A percentile compares a stretch with the other conserved stretches of the same genome.
These are phyloP conservation scores for Dissostichus mawsoni DNA, from an alignment of 2,113 vertebrate species.

Conservation along the genomic window DNA sequence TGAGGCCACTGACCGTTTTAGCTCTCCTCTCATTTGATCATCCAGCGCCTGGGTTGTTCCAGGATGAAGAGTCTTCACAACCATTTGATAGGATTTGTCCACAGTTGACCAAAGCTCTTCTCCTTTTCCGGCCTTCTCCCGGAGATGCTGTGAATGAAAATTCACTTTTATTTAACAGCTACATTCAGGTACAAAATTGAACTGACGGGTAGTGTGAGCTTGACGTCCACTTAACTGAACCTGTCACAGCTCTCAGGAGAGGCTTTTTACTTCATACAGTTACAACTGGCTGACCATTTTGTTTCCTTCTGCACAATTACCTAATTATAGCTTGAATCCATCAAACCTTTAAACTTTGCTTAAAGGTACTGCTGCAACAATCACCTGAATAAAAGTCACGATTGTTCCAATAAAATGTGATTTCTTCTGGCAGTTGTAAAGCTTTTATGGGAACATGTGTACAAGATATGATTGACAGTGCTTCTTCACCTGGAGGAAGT, in stretches of 20 bases:
- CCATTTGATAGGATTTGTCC: constrained; percentile 68
- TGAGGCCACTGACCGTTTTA: constrained; percentile 76
- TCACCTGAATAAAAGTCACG: too few species aligned
- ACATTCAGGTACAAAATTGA: not conserved
- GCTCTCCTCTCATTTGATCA: constrained; percentile 77
- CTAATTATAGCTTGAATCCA: too few species aligned
- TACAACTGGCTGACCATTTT: not conserved
- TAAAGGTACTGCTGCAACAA: too few species aligned
- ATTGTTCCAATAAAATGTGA: too few species aligned
- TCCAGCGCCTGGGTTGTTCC: constrained; percentile 78
- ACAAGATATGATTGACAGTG: not conserved
- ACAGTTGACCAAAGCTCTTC: constrained; percentile 84
- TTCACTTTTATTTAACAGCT: constrained; percentile 15
- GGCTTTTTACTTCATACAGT: constrained; percentile 31
- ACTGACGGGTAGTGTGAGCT: not conserved
- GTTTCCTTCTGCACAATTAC: too few species aligned
- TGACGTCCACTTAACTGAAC: constrained; percentile 16
- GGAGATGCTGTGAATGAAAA: constrained; percentile 82
- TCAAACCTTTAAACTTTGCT: too few species aligned
- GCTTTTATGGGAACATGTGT: not conserved
- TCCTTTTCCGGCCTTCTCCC: constrained; percentile 78
- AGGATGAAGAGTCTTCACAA: constrained; percentile 80
- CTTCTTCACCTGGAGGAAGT: constrained; percentile 87
- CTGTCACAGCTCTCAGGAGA: constrained; percentile 21
- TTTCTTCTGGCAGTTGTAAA: not conserved